phyloP scores from a whole-genome alignment of 2,888 invertebrate species.

The Caenorhabditis sp. region DNA sequence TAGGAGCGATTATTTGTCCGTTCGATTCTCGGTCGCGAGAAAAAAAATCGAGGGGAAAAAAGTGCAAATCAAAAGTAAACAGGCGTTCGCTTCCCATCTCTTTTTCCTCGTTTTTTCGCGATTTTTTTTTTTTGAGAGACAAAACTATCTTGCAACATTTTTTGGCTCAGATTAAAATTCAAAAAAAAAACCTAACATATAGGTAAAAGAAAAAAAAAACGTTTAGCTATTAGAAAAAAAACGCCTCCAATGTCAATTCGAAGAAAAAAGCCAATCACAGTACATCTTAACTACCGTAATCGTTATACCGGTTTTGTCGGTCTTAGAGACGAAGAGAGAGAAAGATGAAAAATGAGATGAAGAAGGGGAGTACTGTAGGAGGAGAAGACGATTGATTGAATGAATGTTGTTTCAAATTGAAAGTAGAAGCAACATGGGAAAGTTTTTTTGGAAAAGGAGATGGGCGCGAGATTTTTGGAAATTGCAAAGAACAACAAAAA shows the following conservation, averaged over 20 bases:
- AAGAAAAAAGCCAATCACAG: neutral
- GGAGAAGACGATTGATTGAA: neutral
- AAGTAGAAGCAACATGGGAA: neutral
- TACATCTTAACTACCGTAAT: neutral
- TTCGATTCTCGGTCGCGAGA: neutral
- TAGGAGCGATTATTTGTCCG: neutral
- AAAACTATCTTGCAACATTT: neutral
- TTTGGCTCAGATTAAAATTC: neutral
- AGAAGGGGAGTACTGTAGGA: neutral
- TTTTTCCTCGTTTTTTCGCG: constrained; percentile 1
- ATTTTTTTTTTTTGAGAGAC: constrained; percentile 7
- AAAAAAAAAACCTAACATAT: no score
- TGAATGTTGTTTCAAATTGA: neutral
- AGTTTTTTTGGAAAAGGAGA: neutral
- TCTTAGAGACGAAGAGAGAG: neutral
- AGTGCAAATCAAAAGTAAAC: constrained; percentile 5
- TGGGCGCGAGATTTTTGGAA: no score
- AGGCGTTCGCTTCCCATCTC: constrained; percentile 9
- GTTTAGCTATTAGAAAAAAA: no score
- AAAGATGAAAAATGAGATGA: constrained; percentile 1
- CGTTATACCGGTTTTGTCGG: neutral
- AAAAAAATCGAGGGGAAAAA: neutral
- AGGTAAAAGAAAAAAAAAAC: no score
- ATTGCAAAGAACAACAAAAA: no score
- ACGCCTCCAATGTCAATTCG: neutral